Evolutionary conservation across 2,113 vertebrate genomes (phyloP), one percentile per base, ranked within the genome.

Genomic region (Copsychus sechellarum): DNA sequence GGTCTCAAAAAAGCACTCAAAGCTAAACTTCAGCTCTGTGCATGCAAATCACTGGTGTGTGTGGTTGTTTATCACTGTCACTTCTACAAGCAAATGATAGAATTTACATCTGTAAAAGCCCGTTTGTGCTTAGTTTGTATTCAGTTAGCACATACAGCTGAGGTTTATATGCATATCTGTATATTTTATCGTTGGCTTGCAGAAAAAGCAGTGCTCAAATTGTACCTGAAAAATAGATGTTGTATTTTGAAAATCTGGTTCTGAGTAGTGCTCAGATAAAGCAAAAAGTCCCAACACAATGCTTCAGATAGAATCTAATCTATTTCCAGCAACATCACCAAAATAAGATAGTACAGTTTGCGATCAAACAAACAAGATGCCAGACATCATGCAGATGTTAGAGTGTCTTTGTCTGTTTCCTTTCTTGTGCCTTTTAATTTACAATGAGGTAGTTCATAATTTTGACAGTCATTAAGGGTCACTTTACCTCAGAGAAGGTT

Each of bases 41-140:
- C 43, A 88, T 94, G 81, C 86, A 96, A 94, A 96, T 95, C 80
- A 71, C 29, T 93, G 73, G 72, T 31, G 42, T 71, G 33, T 85
- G 56, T 74, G 78, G 72, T 40, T 97, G 93, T 95, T 96, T 94
- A 92, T 95, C 93, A 96, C 88, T 95, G 86, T 93, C 90, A 93
- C 90, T 95, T 89, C 66, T 96, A 96, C 84, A 92, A 95, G 92
- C 53, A 96, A 94, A 93, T 91, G 87, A 91, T 94, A 90, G 83
- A 96, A 96, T 95, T 95, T 95, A 95, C 86, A 95, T 95, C 56
- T 79, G 85, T 90, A 96, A 95, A 97, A 94, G 92, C 81, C 92
- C 29, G 58, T 92, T 96, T 90, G 67, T 69, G 66, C 72, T 95
- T 91, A 87, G 84, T 94, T 96, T 91, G 88, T 93, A 94, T 95